These are phyloP conservation scores for Drosophila lacteicornis DNA, from an alignment of 1,140 invertebrate genomes.

Conservation along the genomic window DNA sequence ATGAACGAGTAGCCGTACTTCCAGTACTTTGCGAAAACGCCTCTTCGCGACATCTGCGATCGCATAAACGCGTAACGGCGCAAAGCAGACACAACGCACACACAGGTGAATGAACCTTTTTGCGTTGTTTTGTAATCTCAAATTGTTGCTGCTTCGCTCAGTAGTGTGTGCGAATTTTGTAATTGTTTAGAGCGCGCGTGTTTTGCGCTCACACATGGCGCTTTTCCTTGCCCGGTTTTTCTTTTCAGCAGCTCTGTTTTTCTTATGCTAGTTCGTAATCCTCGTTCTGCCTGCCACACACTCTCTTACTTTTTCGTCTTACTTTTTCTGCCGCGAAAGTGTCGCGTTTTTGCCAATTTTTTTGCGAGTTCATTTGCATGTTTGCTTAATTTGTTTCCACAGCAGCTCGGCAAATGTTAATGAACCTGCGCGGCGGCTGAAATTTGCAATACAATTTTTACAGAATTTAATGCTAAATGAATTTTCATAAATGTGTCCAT, in stretches of 20 bases:
- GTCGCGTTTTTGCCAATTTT: conserved; percentile 36
- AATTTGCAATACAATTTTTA: conserved; percentile 63
- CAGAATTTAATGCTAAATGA: conserved; percentile 24
- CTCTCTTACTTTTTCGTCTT: background rate
- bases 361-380: conserved; percentile 64
- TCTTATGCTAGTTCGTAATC: conserved; percentile 31
- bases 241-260: conserved; percentile 33
- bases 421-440: conserved; percentile 54
- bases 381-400: conserved; percentile 76
- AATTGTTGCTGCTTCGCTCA: conserved; percentile 47
- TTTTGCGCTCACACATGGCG: conserved; percentile 30
- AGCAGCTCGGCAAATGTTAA: conserved; percentile 72
- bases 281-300: conserved; percentile 12
- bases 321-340: conserved; percentile 30
- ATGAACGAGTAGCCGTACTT: too few species aligned
- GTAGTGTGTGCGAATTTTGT: conserved; percentile 46
- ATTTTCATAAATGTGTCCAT: conserved; percentile 35
- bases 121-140: conserved; percentile 78
- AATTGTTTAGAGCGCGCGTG: conserved; percentile 60
- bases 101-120: conserved; percentile 82
- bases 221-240: conserved; percentile 1
- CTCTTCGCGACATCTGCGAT: conserved; percentile 1
- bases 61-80: conserved; percentile 46
- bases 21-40: background rate
- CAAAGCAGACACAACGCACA: conserved; percentile 54